Evolutionary conservation across 2,888 invertebrate species (phyloP).

Genomic region (Apoda limacodes): DNA sequence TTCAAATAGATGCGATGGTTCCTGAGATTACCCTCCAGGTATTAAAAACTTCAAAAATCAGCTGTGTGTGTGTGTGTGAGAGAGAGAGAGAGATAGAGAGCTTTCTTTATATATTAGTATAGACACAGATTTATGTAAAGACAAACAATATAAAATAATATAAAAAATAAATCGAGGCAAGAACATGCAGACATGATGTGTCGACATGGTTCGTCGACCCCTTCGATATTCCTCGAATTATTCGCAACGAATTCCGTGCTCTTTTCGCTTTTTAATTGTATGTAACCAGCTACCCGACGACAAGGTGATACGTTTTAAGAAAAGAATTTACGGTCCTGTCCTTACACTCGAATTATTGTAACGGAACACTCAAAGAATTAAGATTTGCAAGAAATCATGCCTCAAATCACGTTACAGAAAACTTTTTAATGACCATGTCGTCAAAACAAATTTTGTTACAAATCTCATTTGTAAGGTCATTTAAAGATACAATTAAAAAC

Average conservation of each 20-base stretch:
- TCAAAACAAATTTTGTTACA: no score
- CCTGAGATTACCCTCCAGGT: no score
- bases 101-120: no score
- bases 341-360: constrained; percentile 50
- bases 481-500: no score
- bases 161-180: constrained; percentile 43
- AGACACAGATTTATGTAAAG: no score
- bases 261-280: constrained; percentile 69
- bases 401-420: no score
- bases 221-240: constrained; percentile 65
- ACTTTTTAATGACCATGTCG: no score
- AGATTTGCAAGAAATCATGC: constrained; percentile 46
- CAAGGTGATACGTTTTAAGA: constrained; percentile 61
- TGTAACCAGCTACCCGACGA: constrained; percentile 54
- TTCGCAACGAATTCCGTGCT: constrained; percentile 57
- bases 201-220: constrained; percentile 61
- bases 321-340: constrained; percentile 47
- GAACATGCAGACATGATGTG: constrained; percentile 59
- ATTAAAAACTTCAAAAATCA: no score
- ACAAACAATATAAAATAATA: constrained; percentile 45
- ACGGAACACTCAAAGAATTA: constrained; percentile 48
- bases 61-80: no score
- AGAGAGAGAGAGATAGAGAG: no score
- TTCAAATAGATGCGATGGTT: no score
- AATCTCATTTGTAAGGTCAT: no score